Base-by-base conservation (phyloP, 2,888 invertebrate genomes). In the Scaptomyza cyrtandrae region DNA sequence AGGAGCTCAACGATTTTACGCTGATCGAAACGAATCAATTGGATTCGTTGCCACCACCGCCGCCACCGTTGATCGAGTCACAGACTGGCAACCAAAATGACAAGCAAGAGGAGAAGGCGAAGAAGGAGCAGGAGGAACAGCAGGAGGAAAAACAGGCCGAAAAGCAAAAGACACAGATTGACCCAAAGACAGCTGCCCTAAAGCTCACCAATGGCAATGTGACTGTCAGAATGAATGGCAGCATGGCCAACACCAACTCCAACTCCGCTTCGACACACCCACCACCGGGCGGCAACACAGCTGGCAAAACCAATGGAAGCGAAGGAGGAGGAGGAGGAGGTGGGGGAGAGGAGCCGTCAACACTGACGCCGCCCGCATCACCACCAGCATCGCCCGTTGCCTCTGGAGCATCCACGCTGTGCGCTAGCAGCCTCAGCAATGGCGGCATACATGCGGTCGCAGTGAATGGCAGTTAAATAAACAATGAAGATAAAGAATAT, bases 21-120 rank as follows among this genome's bases (percentile, higher is more conserved):
- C 77, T 88, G 53, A 76, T 89, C 62, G 91, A 91, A 48, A 86
- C 86, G 54, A 91, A 86, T 71, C 92, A 92, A 74, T 75, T 92
- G 81, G 92, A 92, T 66, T 92, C 91, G 19, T 83, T 92, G 57
- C 92, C 92, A 49, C 92, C 92, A 44, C 91, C 91, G 49, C 91
- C 91, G 24, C 76, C 64, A 31, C 63, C 52, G 3, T 19, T 27
- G 33, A 24, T 33, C 37, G 71, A 63, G n/a, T 14, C 69, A 16
- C 48, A 31, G 16, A 71, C 53, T 39, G 71, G 44, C 57, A 56
- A 37, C 10, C 31, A 60, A 24, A 41, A 33, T 0, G n/a, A n/a
- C n/a, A n/a, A 60, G 10, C 9, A 72, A 7, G 2, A 35, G 1
- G 7, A 58, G 3, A n/a, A n/a, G n/a, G n/a, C n/a, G n/a, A 9